Evolutionary conservation across 1,140 invertebrate genomes (phyloP), one percentile per base, ranked within the genome.

Genomic region (Euura saliciscinereae): DNA sequence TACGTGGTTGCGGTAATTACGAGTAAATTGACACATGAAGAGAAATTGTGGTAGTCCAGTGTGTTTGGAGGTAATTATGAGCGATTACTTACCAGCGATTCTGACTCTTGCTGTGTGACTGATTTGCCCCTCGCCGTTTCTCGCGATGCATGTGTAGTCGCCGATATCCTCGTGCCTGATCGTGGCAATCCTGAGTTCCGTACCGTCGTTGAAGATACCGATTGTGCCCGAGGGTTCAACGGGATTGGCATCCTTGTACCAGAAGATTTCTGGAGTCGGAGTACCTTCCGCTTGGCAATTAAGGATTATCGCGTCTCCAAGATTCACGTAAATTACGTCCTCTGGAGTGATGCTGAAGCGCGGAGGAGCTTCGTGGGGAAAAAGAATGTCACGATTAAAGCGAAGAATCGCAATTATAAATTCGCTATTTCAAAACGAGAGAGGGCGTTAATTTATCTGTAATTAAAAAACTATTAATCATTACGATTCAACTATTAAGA

Each of bases 271-370:
- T 44, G 96, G 96, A 70, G 93, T 93, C 68, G 96, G 96, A 46
- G 95, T 97, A 74, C 97, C 97, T 86, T 96, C 95, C 13, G 96
- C 97, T 88, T 97, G 94, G 89, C 97, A 98, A 88, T 96, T 97
- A 78, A 99, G 92, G 83, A 97, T 96, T 83, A 98, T 96, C 74
- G 94, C 95, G 89, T 98, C 96, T 75, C 97, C 96, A 87, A 97
- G 91, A 89, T 97, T 96, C 80, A 98, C 97, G 90, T 98, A 98
- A 83, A 97, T 96, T 84, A 98, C 93, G 84, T 98, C 95, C 86
- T 97, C 95, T 76, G 96, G 95, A 82, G 93, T 97, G 84, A 95
- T 93, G 86, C 93, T 94, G 89, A 99, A 98, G 83, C 94, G 92
- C 76, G 98, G 98, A 81, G 97, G 96, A 83, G 93, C 93, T 88